phyloP scores from a whole-genome alignment of 2,888 invertebrate species.

The Aspidiotus destructor region DNA sequence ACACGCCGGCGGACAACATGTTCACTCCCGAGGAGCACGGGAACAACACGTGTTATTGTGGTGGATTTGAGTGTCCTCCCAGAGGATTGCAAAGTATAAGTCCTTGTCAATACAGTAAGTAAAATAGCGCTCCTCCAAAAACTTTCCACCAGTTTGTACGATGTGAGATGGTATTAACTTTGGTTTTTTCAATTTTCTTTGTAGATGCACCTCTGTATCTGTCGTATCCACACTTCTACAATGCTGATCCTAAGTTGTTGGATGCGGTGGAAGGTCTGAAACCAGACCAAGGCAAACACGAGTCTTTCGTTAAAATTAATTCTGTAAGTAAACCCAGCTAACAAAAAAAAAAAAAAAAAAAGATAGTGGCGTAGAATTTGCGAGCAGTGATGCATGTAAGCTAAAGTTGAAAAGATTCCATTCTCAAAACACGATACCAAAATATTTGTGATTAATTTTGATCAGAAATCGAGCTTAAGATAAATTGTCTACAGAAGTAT shows the following conservation, averaged over 20 bases:
- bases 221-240: slow-evolving; percentile 82
- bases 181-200: slow-evolving; percentile 36
- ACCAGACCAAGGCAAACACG: slow-evolving; percentile 59
- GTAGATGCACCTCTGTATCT: slow-evolving; percentile 76
- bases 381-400: too few relatives aligned
- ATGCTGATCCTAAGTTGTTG: slow-evolving; percentile 60
- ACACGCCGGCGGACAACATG: slow-evolving; percentile 59
- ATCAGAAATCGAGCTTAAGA: too few relatives aligned
- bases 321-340: slow-evolving; percentile 51
- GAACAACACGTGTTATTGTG: slow-evolving; percentile 67
- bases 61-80: slow-evolving; percentile 57
- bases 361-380: neutral
- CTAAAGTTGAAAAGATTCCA: too few relatives aligned
- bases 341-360: neutral
- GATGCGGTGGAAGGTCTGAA: slow-evolving; percentile 61
- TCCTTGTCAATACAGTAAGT: slow-evolving; percentile 74
- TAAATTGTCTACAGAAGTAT: too few relatives aligned
- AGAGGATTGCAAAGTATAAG: slow-evolving; percentile 75
- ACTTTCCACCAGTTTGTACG: too few relatives aligned
- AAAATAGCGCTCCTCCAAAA: too few relatives aligned
- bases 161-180: too few relatives aligned
- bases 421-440: too few relatives aligned
- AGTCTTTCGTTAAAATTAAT: slow-evolving; percentile 73
- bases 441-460: too few relatives aligned
- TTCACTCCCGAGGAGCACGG: slow-evolving; percentile 56